Percentiles rank a stretch among this genome's conserved stretches.
Conservation (phyloP, 2,797 vertebrate species). For the Atherinosoma microstoma region DNA sequence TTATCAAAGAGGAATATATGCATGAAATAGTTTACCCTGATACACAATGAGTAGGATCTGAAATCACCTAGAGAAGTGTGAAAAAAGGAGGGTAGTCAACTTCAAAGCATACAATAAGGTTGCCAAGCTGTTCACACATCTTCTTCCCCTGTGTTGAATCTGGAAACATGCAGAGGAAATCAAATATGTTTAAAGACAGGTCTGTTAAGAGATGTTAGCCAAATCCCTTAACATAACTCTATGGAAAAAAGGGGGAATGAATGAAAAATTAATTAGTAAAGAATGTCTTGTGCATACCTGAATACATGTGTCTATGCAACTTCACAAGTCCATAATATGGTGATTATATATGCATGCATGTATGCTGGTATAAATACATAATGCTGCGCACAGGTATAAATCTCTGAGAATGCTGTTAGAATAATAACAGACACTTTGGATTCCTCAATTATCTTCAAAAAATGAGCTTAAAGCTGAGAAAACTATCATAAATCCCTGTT, state of each 20-base stretch:
- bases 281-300: neutral
- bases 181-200: slow-evolving; percentile 28
- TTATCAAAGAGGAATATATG: slow-evolving; percentile 32
- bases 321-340: neutral
- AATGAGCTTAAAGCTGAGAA: neutral
- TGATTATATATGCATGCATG: neutral
- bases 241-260: slow-evolving; percentile 6
- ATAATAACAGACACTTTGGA: neutral
- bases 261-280: neutral
- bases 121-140: slow-evolving; percentile 76
- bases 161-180: slow-evolving; percentile 65
- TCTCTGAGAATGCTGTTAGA: neutral
- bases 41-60: slow-evolving; percentile 62
- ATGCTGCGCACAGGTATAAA: neutral
- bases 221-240: slow-evolving; percentile 21
- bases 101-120: slow-evolving; percentile 74
- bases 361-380: neutral
- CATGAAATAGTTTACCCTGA: slow-evolving; percentile 61
- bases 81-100: slow-evolving; percentile 67
- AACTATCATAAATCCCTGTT: neutral
- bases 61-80: slow-evolving; percentile 64
- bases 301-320: neutral
- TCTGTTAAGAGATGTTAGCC: slow-evolving; percentile 45
- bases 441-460: neutral
- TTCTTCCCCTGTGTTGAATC: slow-evolving; percentile 65